phyloP scores from a whole-genome alignment of 2,113 vertebrate species.

The Alexandromys fortis region DNA sequence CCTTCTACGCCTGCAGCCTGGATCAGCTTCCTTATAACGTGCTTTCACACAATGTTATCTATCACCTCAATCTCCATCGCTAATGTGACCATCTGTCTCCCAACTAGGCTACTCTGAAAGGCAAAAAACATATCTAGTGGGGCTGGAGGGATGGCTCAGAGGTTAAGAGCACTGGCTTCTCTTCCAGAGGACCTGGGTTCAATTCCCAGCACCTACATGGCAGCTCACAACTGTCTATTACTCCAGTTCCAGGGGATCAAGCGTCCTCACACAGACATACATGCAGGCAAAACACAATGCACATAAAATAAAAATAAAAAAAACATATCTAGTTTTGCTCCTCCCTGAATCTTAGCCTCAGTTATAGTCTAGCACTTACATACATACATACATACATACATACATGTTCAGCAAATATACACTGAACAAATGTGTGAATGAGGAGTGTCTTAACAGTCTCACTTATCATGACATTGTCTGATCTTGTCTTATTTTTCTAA shows the following conservation, averaged over 20 bases:
- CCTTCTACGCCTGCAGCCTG: neutral
- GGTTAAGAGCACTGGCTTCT: too few species aligned
- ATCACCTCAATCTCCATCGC: neutral
- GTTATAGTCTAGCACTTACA: neutral
- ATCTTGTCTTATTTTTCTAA: constrained; percentile 15
- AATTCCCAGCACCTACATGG: too few species aligned
- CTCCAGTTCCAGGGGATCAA: too few species aligned
- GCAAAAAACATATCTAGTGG: neutral
- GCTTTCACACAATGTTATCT: neutral
- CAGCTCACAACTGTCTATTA: too few species aligned
- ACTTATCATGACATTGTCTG: neutral
- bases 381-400: neutral
- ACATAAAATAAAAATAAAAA: neutral
- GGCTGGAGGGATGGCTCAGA: too few species aligned
- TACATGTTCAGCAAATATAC: constrained; percentile 12
- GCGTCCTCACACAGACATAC: too few species aligned
- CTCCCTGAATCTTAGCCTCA: neutral
- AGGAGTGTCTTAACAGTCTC: neutral
- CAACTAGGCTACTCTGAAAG: neutral
- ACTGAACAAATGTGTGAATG: neutral
- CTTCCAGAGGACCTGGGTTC: too few species aligned
- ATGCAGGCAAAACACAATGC: too few species aligned
- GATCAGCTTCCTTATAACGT: neutral
- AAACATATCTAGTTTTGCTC: constrained; percentile 8
- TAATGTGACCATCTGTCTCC: neutral